Evolutionary conservation across 2,113 vertebrate genomes (phyloP).

Genomic region (Onychostoma macrolepis): DNA sequence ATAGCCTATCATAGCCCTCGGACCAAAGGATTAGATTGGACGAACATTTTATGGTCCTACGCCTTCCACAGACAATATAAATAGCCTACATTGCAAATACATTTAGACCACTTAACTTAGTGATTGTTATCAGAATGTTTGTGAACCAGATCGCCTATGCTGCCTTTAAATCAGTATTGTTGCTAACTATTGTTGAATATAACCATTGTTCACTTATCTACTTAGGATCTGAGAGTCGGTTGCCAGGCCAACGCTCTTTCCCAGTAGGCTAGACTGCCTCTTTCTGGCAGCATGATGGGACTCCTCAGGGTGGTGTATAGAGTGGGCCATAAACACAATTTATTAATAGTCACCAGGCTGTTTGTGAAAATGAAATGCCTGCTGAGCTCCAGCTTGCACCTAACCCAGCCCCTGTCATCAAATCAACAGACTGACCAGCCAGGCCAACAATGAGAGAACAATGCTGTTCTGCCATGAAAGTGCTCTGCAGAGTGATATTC

Average conservation of each 20-base stretch:
- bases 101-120: background rate
- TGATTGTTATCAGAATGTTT: background rate
- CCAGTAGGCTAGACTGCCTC: constrained; percentile 50
- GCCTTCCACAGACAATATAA: background rate
- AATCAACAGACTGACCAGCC: constrained; percentile 16
- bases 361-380: constrained; percentile 63
- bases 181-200: constrained; percentile 18
- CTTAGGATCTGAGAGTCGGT: constrained; percentile 38
- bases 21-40: background rate
- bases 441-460: background rate
- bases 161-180: background rate
- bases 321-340: constrained; percentile 62
- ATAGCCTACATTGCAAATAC: background rate
- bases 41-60: background rate
- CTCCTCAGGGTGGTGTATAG: constrained; percentile 60
- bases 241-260: constrained; percentile 46
- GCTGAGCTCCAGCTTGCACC: constrained; percentile 53
- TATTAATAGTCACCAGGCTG: constrained; percentile 69
- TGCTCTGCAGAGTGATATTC: constrained; percentile 34
- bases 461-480: background rate
- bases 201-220: constrained; percentile 35
- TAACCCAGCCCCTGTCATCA: constrained; percentile 65
- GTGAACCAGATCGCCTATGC: background rate
- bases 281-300: constrained; percentile 50
- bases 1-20: too few species aligned